Percentiles rank a stretch among this genome's conserved stretches.
Evolutionary conservation across 1,140 invertebrate species (phyloP).

Genomic region (Delia radicum): DNA sequence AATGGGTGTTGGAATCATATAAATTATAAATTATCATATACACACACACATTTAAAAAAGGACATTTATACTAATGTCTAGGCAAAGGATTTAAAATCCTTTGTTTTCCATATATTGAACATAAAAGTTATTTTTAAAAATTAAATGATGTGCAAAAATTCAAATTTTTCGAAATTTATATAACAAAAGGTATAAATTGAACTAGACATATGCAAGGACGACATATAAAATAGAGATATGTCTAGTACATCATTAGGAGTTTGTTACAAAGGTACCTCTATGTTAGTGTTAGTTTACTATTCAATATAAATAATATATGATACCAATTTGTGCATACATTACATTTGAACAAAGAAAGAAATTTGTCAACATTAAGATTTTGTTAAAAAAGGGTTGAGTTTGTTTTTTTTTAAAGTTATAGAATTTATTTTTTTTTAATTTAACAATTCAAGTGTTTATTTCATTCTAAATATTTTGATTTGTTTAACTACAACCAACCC

Average conservation of each 20-base stretch:
- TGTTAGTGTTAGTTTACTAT: too few relatives aligned
- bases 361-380: background rate
- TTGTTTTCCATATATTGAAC: background rate
- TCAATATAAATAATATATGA: background rate
- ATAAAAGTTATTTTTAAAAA: constrained; percentile 37
- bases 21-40: background rate
- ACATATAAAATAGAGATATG: too few relatives aligned
- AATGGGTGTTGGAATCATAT: background rate
- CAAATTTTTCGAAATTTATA: constrained; percentile 46
- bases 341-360: background rate
- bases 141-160: constrained; percentile 55
- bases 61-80: too few relatives aligned
- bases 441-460: background rate
- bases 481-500: background rate
- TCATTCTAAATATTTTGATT: background rate
- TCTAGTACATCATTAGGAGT: too few relatives aligned
- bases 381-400: background rate
- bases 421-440: too few relatives aligned
- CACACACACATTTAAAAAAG: background rate
- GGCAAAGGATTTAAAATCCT: background rate
- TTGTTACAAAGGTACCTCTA: too few relatives aligned
- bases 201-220: too few relatives aligned
- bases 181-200: constrained; percentile 37
- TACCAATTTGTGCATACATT: background rate
- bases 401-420: background rate